phyloP scores from a whole-genome alignment of 2,113 vertebrate species.

The Synodontis membranacea region DNA sequence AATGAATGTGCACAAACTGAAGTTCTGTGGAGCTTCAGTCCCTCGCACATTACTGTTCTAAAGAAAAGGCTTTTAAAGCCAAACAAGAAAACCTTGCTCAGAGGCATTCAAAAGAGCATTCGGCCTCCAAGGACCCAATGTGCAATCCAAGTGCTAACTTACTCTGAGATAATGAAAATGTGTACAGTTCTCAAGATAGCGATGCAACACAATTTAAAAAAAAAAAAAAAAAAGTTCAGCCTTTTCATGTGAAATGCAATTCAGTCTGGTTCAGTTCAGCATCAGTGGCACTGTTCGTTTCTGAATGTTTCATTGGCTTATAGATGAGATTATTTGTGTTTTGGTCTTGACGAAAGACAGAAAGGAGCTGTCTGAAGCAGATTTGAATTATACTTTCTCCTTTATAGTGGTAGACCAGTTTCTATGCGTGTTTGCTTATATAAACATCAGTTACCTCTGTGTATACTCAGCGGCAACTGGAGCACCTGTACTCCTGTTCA shows the following conservation, averaged over 20 bases:
- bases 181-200: background rate
- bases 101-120: slow-evolving; percentile 26
- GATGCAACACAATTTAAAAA: slow-evolving; percentile 8
- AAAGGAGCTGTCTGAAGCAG: background rate
- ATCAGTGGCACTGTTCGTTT: background rate
- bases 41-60: background rate
- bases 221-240: too few relatives aligned
- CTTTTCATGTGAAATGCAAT: slow-evolving; percentile 3
- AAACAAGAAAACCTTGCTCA: slow-evolving; percentile 2
- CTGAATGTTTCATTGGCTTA: background rate
- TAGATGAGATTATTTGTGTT: background rate
- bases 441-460: background rate
- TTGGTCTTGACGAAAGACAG: background rate
- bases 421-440: background rate
- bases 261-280: background rate
- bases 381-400: background rate
- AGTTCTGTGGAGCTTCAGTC: background rate
- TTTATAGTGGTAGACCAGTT: background rate
- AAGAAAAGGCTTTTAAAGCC: background rate
- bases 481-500: background rate
- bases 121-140: background rate
- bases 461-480: background rate
- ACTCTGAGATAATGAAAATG: slow-evolving; percentile 18
- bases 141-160: slow-evolving; percentile 8
- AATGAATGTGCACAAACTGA: slow-evolving; percentile 19